Conservation (phyloP, 2,888 invertebrate species). For the Aphodius granarius region DNA sequence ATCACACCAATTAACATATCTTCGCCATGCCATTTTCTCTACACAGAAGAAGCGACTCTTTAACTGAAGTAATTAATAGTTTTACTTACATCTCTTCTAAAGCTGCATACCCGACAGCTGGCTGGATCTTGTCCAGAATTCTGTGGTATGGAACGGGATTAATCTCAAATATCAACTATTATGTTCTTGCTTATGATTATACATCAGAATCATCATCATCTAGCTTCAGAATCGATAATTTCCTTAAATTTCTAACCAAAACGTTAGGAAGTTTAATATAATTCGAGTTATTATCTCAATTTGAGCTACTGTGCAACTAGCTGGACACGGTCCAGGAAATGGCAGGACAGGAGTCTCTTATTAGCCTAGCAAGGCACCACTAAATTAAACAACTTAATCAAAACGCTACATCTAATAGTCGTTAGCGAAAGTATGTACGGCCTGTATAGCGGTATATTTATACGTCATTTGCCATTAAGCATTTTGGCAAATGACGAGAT, state of each 20-base stretch:
- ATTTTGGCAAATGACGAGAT: neutral
- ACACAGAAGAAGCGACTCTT: neutral
- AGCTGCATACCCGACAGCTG: conserved; percentile 24
- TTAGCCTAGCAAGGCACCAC: conserved; percentile 4
- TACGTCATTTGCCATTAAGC: neutral
- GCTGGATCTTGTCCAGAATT: neutral
- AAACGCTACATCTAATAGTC: conserved; percentile 16
- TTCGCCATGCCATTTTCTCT: neutral
- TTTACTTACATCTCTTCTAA: neutral
- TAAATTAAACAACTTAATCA: conserved; percentile 14
- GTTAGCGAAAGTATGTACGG: conserved; percentile 11
- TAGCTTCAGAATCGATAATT: no score
- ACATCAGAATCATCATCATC: no score
- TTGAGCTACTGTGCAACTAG: conserved; percentile 27
- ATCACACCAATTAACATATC: neutral
- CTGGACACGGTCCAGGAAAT: neutral
- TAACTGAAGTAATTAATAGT: conserved; percentile 15
- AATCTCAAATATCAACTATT: no score
- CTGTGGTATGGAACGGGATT: neutral
- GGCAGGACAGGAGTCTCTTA: neutral
- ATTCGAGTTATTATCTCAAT: no score
- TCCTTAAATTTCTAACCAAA: no score
- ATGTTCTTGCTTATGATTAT: no score
- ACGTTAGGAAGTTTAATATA: no score
- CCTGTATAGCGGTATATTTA: neutral